Conservation (phyloP, 2,113 vertebrate species). For the Sylvia atricapilla region DNA sequence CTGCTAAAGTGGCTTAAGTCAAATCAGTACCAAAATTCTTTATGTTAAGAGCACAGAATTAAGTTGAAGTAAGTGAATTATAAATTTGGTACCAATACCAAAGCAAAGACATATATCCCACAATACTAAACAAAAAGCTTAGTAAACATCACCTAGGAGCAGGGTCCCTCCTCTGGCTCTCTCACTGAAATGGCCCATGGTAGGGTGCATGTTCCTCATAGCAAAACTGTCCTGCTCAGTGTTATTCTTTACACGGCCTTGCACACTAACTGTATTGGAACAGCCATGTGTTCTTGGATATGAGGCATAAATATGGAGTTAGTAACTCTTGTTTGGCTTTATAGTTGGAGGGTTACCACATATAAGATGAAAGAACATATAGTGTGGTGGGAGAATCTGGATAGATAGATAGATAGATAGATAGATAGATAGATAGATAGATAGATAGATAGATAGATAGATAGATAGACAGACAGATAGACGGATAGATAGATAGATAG, state of each 20-base stretch:
- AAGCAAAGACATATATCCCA: background rate
- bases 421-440: too few relatives aligned
- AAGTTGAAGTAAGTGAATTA: background rate
- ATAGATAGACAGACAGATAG: too few relatives aligned
- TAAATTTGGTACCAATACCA: background rate
- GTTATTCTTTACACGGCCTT: background rate
- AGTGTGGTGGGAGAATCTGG: background rate
- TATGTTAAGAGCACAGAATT: background rate
- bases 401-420: too few relatives aligned
- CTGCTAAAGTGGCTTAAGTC: background rate
- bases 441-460: too few relatives aligned
- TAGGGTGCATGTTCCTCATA: rapidly evolving
- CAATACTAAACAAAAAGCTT: background rate
- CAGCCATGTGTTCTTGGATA: background rate
- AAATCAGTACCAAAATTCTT: background rate
- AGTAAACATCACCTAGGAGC: rapidly evolving
- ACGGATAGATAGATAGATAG: too few relatives aligned
- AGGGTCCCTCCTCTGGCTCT: background rate
- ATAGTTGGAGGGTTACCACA: background rate
- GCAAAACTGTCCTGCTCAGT: too few relatives aligned
- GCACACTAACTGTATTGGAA: background rate
- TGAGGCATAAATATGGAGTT: background rate
- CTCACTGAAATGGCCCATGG: rapidly evolving
- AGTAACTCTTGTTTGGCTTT: background rate
- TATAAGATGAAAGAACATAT: background rate